Evolutionary conservation across 64 coral and sea anemone genomes (phyloP), one percentile per base, ranked within the genome.

Genomic region (Pachyseris speciosa): DNA sequence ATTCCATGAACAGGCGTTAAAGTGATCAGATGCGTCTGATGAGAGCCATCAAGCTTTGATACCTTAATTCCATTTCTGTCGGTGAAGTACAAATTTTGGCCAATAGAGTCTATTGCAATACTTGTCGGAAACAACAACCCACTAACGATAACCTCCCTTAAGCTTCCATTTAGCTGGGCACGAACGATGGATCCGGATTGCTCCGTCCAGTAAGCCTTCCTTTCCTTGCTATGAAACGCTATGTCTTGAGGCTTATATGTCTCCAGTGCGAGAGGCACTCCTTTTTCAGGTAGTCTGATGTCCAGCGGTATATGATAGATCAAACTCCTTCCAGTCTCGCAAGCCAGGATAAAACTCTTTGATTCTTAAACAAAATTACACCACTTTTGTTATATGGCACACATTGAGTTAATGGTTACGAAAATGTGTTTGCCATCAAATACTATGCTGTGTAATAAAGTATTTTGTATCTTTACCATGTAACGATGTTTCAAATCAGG

Each of bases 11-110:
- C 55, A 22, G 57, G 19, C 28, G 41, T 30, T 19, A 47, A 47
- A 1, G 48, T 88, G 10, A 88, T 64, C 15, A 88, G 30, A 10
- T 16, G 15, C 0, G 37, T 77, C 69, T 59, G 69, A 20, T 77
- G 74, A 17, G n/a, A 75, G 12, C 86, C 86, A 64, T 88, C 38
- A 42, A 88, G 86, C 36, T 74, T 88, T 63, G 69, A 75, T 29
- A 88, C 86, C 30, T 16, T 74, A 9, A 88, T 77, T 37, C 43
- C 41, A 29, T 57, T 45, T 60, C 12, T 39, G 39, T 76, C 73
- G 7, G 47, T 41, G 15, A 72, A 63, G 40, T 88, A 88, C 9
- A 88, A 13, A 76, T 88, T 88, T 29, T 74, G 53, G 31, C 86
- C 86, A 9, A 77, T 28, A 36, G 33, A 26, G 49, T 88, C 86